Conservation (phyloP, 2,113 vertebrate genomes). For the Chloropsis cyanopogon region DNA sequence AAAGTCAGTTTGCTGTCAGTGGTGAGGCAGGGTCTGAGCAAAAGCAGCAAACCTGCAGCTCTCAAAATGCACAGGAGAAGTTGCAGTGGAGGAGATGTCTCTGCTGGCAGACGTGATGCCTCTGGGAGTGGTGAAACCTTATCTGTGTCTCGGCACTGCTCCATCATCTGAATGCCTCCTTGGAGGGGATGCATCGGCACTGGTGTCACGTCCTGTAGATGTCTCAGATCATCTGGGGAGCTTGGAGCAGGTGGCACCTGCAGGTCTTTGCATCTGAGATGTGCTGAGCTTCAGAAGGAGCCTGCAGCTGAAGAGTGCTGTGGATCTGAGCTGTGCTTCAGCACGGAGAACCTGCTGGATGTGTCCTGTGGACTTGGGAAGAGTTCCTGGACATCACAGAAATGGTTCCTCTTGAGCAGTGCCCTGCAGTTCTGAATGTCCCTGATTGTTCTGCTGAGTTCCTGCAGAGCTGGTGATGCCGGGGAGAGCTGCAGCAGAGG, state of each 20-base stretch:
- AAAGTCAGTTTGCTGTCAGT: not conserved
- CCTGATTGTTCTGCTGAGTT: not conserved
- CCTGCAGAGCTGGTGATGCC: not conserved
- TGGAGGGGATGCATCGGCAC: not conserved
- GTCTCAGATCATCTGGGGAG: not conserved
- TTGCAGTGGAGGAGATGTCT: not conserved
- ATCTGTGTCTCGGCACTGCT: not conserved
- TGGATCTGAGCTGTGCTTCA: not conserved
- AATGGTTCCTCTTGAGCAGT: not conserved
- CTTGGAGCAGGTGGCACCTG: not conserved
- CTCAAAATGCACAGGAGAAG: not conserved
- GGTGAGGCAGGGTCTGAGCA: not conserved
- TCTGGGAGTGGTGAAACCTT: not conserved
- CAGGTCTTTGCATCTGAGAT: not conserved
- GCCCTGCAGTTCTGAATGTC: not conserved
- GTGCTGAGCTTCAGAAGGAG: not conserved
- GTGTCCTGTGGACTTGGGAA: not conserved
- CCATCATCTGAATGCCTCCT: not conserved
- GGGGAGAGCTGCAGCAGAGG: not conserved
- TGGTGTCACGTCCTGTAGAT: not conserved
- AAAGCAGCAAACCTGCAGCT: not conserved
- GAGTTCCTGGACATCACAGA: not conserved
- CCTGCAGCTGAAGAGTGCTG: not conserved
- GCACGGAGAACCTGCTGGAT: not conserved
- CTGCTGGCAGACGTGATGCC: not conserved